Base-by-base conservation (phyloP, 2,797 vertebrate genomes). In the Parotocinclus haroldoi region DNA sequence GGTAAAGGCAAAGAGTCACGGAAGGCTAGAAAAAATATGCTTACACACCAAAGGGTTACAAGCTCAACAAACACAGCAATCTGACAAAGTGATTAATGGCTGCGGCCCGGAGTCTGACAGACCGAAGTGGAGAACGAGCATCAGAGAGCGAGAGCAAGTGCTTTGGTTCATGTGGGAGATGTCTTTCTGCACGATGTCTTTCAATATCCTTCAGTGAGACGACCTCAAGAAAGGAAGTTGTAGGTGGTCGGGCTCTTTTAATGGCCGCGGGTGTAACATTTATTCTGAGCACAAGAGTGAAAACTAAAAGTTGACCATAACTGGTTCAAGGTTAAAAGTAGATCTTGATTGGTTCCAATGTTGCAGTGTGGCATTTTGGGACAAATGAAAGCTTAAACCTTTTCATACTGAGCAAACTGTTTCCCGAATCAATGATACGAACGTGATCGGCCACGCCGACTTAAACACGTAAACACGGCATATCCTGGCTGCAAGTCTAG, bases 21-120 rank as follows among this genome's bases (percentile, higher is more conserved):
- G 56, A 78, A 71, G 63, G 78, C 80, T 79, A 67, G 78, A 82
- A 78, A 75, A 72, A 56, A 71, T 64, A 70, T 55, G 49, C 73
- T 68, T 13, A 42, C 77, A 76, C 83, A 71, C 75, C 8, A 36
- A 70, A 79, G 80, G 80, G 76, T 76, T 83, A 71, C 76, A 77
- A 77, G 78, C 62, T 76, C 53, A 71, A 72, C 78, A 80, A 76
- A 73, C 63, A 12, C 69, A 54, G 69, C 27, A 63, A 78, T 77
- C 79, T 80, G 82, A 63, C 79, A 46, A 37, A 0, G 56, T 87
- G 85, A 90, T 90, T 87, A 84, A 90, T 86, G 86, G 78, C 78
- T 58, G 5, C 54, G 63, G 64, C 80, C 59, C 17, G 36, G 72
- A 79, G 71, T 63, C 69, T 17, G 63, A 57, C 45, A 51, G 54